Conservation (phyloP, 2,797 vertebrate species). For the Potorous gilbertii region DNA sequence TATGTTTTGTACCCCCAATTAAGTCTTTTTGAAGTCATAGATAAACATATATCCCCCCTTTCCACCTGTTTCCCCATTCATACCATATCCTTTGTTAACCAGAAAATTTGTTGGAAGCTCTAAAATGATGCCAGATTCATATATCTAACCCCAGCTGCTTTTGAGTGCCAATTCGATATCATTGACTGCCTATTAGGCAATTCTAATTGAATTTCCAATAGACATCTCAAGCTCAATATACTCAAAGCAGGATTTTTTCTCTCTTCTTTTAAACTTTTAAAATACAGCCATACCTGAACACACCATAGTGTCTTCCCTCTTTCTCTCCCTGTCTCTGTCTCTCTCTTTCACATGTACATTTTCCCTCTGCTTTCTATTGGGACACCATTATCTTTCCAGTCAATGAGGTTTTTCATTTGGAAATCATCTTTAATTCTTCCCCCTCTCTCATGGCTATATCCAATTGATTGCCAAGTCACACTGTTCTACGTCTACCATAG, state of each 20-base stretch:
- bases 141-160: background rate
- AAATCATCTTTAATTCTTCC: background rate
- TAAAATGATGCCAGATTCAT: background rate
- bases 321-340: background rate
- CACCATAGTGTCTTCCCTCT: background rate
- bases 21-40: background rate
- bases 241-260: background rate
- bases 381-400: background rate
- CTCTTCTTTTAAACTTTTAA: background rate
- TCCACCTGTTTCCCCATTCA: background rate
- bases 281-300: background rate
- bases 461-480: background rate
- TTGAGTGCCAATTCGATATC: background rate
- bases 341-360: no score
- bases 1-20: background rate
- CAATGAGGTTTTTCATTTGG: background rate
- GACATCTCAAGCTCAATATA: background rate
- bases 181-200: background rate
- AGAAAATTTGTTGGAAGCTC: background rate
- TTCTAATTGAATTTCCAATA: background rate
- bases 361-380: background rate
- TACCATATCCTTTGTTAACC: background rate
- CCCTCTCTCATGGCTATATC: no score
- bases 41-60: background rate
- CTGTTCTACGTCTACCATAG: background rate